phyloP scores from a whole-genome alignment of 64 coral and sea anemone genomes.

The Montipora sp. region DNA sequence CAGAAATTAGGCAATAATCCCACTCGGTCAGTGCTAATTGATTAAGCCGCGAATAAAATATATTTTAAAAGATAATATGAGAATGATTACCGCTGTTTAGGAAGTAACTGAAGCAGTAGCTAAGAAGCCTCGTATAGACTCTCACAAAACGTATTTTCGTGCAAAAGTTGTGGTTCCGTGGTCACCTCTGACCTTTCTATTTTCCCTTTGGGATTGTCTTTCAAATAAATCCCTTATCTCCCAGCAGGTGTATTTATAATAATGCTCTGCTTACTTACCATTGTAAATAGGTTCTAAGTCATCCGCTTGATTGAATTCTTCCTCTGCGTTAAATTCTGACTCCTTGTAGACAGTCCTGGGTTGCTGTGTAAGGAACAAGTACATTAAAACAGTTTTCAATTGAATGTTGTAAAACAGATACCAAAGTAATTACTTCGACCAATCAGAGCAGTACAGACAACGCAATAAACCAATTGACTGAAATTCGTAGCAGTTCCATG shows the following conservation, averaged over 20 bases:
- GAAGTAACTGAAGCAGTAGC: too few relatives aligned
- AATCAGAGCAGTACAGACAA: too few relatives aligned
- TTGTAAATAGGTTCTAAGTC: conserved; percentile 30
- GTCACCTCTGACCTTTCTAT: not conserved
- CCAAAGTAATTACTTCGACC: too few relatives aligned
- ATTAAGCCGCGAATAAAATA: not conserved
- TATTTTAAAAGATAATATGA: too few relatives aligned
- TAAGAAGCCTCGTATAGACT: too few relatives aligned
- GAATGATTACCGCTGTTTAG: too few relatives aligned
- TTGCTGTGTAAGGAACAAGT: not conserved
- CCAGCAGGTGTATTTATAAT: not conserved
- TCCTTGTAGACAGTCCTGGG: not conserved
- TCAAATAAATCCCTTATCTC: not conserved
- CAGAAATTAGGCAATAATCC: not conserved
- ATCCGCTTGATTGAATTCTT: not conserved
- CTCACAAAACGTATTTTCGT: not conserved
- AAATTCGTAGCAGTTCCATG: too few relatives aligned
- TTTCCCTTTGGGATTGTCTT: not conserved
- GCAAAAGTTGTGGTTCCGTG: not conserved
- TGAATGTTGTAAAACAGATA: too few relatives aligned
- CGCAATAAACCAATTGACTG: too few relatives aligned
- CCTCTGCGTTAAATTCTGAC: conserved; percentile 31
- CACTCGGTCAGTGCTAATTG: not conserved
- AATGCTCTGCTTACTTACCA: conserved; percentile 1
- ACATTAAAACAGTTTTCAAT: not conserved